Base-by-base conservation (phyloP, 2,113 vertebrate species). In the Axis porcinus region DNA sequence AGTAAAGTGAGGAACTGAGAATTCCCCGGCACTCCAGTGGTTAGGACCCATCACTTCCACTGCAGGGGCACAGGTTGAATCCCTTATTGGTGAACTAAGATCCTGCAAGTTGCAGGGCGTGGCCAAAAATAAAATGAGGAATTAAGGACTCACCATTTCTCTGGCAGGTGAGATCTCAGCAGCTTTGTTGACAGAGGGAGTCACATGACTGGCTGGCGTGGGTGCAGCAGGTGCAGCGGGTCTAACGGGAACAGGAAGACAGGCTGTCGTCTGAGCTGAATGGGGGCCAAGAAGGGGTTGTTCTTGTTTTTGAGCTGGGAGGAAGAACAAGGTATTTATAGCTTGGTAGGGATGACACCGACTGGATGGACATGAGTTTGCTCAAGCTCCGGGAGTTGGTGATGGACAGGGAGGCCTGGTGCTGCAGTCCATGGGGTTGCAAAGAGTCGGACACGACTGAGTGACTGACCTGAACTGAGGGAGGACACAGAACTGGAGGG, bases 131-230 rank as follows among this genome's bases (percentile, higher is more conserved):
- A 5, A 58, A 84, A 40, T 36, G 74, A 83, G 60, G 30, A 47
- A 23, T 4, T 50, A 47, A 33, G 55, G 28, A 12, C 15, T 52
- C n/a, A 23, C 7, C 28, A 0, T 55, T 64, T 23, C 7, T 27
- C 45, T 83, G 16, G n/a, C 25, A 5, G 7, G 4, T 30, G n/a
- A 83, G 40, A 27, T 7, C 6, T 82, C 36, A 15, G 58, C 45
- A 28, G 5, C 52, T 58, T 33, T 45, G n/a, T 28, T 36, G 19
- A 9, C 33, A 21, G 43, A 83, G 45, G 7, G 21, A n/a, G 17
- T n/a, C 43, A 1, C 2, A 0, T 30, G 7, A 47, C 60, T 43
- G 23, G 12, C 64, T 23, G 58, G 76, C 2, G 0, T 43, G 27
- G 14, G 36, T 21, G 11, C 17, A 7, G 33, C 76, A 47, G 43